Evolutionary conservation across 2,113 vertebrate species (phyloP).

Genomic region (Prionailurus viverrinus): DNA sequence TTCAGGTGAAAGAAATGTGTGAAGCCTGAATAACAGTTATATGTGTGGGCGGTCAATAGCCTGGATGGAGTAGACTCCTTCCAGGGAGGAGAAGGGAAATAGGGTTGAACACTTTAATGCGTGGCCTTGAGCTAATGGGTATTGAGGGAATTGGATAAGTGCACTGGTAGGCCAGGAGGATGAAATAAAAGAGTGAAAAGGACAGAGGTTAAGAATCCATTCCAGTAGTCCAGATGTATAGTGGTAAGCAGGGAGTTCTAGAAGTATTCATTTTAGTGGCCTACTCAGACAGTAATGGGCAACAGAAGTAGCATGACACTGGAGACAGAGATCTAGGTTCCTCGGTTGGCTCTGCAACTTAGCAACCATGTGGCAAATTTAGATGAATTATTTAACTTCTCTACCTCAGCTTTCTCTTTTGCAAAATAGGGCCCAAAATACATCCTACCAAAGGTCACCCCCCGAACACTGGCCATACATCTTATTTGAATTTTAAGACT

Average conservation of each 20-base stretch:
- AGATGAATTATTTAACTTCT: slow-evolving; percentile 11
- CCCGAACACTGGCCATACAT: slow-evolving; percentile 76
- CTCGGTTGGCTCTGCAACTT: background rate
- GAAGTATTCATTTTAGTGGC: background rate
- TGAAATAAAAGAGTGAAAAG: background rate
- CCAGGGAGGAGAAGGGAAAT: slow-evolving; percentile 3
- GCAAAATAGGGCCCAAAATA: slow-evolving; percentile 17
- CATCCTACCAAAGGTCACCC: background rate
- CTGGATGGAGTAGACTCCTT: background rate
- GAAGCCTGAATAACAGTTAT: background rate
- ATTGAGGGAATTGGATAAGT: slow-evolving; percentile 10
- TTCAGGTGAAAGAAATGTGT: slow-evolving; percentile 35
- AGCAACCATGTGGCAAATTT: background rate
- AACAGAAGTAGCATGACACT: background rate
- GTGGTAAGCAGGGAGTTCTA: background rate
- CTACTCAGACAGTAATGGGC: background rate
- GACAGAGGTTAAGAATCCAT: background rate
- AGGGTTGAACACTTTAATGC: slow-evolving; percentile 23
- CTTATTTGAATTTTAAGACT: slow-evolving; percentile 90
- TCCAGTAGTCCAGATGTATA: background rate
- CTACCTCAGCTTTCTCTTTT: slow-evolving; percentile 5
- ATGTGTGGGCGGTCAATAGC: background rate
- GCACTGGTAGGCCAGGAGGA: background rate
- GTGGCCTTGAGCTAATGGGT: slow-evolving; percentile 59
- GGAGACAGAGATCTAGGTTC: background rate